Evolutionary conservation across 2,888 invertebrate genomes (phyloP).

Genomic region (Nemotelus nigrinus): DNA sequence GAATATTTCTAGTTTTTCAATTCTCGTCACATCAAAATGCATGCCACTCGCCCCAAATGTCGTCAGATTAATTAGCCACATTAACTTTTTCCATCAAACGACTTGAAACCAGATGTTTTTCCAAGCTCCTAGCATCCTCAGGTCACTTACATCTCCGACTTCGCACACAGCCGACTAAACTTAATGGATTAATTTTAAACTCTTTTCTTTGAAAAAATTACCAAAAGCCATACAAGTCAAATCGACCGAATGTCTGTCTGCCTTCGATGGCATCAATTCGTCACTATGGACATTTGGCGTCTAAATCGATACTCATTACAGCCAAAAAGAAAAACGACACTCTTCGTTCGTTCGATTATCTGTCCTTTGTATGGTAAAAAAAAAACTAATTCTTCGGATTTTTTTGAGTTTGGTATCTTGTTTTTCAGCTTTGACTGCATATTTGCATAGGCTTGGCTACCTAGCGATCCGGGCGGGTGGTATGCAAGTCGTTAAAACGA

Average conservation of each 20-base stretch:
- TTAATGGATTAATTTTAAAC: conserved; percentile 27
- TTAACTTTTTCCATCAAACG: no score
- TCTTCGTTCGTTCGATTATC: background rate
- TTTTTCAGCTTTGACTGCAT: background rate
- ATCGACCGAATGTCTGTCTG: background rate
- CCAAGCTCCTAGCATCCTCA: no score
- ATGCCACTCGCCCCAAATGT: no score
- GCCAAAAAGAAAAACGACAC: conserved; percentile 35
- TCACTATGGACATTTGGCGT: conserved; percentile 35
- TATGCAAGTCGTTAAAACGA: conserved; percentile 17
- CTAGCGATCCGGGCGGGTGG: conserved; percentile 22
- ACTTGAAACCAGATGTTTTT: no score
- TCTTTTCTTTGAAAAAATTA: background rate
- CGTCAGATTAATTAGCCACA: no score
- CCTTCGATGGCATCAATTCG: conserved; percentile 14
- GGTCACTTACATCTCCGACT: background rate
- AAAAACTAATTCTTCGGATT: conserved; percentile 26
- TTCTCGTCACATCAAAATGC: no score
- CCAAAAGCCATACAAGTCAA: conserved; percentile 41
- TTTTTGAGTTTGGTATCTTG: conserved; percentile 7
- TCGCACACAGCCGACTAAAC: conserved; percentile 5
- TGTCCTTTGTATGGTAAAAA: background rate
- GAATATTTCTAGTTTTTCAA: no score
- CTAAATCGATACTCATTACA: background rate
- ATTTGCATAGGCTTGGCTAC: conserved; percentile 43